phyloP scores from a whole-genome alignment of 2,797 vertebrate genomes.

The Numenius phaeopus region DNA sequence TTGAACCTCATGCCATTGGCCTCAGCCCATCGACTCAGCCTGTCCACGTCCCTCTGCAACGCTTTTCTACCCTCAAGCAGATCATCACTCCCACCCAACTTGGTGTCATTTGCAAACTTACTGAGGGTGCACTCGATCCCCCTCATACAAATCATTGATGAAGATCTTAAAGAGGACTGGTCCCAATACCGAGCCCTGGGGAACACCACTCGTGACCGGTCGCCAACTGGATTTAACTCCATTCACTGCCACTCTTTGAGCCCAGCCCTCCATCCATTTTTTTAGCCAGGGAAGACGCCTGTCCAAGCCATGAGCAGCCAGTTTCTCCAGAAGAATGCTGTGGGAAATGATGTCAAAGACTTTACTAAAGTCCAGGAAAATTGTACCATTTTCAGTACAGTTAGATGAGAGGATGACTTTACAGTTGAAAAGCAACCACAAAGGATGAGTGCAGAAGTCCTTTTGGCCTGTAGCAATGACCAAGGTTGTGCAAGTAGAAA shows the following conservation, averaged over 20 bases:
- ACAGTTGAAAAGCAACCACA: not conserved
- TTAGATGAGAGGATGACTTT: not conserved
- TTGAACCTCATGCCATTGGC: not conserved
- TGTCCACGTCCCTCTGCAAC: not conserved
- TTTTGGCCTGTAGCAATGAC: not conserved
- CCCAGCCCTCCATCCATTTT: not conserved
- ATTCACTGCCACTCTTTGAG: not conserved
- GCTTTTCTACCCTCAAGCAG: not conserved
- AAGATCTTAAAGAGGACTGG: not conserved
- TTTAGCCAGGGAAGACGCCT: accelerated
- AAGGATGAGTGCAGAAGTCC: not conserved
- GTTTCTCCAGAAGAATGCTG: not conserved
- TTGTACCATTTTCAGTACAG: not conserved
- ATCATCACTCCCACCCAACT: not conserved
- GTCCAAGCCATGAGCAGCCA: not conserved
- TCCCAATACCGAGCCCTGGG: not conserved
- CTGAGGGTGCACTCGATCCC: not conserved
- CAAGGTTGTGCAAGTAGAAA: not conserved
- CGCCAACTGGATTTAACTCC: not conserved
- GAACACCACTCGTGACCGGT: not conserved
- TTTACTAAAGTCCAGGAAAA: not conserved
- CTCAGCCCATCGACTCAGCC: accelerated
- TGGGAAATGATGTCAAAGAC: not conserved
- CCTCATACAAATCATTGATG: not conserved
- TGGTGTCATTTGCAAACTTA: not conserved